Base-by-base conservation (phyloP, 2,113 vertebrate genomes). In the Manacus vitellinus region DNA sequence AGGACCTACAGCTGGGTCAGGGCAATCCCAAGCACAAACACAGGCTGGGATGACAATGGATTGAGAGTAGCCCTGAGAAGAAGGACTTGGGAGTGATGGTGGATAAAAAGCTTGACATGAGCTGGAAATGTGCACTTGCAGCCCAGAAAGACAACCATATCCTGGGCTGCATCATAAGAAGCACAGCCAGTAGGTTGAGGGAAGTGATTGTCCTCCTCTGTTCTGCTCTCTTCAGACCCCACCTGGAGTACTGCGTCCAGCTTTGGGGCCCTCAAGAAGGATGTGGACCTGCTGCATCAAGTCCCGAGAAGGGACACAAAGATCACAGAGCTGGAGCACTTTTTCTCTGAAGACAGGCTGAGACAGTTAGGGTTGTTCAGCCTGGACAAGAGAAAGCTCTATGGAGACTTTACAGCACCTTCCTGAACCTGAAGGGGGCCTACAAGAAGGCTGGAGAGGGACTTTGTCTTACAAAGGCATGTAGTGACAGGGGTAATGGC, bases 111-210 rank as follows among this genome's bases (percentile, higher is more conserved):
- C 24, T 75, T 68, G 71, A 17, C 41, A 68, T 31, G 16, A 62
- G 54, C 24, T 55, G 30, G n/a, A n/a, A 83, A 31, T 18, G 12
- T 18, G 46, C 3, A 12, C 24, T 41, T 47, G 16, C 24, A 82
- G 24, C 52, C 62, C 46, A 82, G 54, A 82, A 82, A 68, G 24
- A 17, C 39, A 89, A 4, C 39, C 2, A 0, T 12, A 35, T 47
- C 16, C 30, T 75, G 46, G 52, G 16, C 39, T n/a, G 30, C 24
- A 41, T 47, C 11, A 35, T 37, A 49, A 61, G 20, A 68, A 68
- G 16, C 14, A 8, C 8, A 24, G n/a, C 17, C 6, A 75, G 21
- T 6, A 39, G 20, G 17, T 19, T 1, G 0, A 54, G 5, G 9
- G 55, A 59, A 25, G n/a, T 30, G 6, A 68, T 5, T 61, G 7